Evolutionary conservation across 1,140 invertebrate genomes (phyloP), one percentile per base, ranked within the genome.

Genomic region (Plutomurus gul): DNA sequence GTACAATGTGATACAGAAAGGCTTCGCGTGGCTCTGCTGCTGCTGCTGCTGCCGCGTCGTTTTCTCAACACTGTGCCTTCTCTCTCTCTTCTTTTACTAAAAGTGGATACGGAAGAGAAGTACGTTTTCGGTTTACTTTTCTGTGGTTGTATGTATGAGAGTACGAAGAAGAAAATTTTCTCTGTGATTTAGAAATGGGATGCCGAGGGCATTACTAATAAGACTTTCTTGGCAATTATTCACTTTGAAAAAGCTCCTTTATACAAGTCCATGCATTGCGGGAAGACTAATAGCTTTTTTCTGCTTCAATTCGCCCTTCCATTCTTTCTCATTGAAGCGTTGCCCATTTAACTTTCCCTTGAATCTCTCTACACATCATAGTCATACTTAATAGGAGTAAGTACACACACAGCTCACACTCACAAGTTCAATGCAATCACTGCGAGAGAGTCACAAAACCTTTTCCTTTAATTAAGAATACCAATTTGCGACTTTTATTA

Each of bases 161-260:
- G n/a, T n/a, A n/a, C n/a, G n/a, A n/a, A n/a, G n/a, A 65, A 65
- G 56, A 65, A 65, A 65, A 65, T 65, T 65, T 65, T 65, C 56
- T 65, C 27, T 36, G 56, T 65, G 56, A 65, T 65, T 65, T 65
- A 65, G 56, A 65, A 33, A 65, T 18, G 56, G 56, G 56, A 65
- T 65, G 56, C 56, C 56, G 56, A 33, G 56, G 36, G 56, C 56
- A 65, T 65, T 65, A 33, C 56, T 65, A 65, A 65, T 65, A 65
- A 65, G 56, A 33, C 56, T 65, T 65, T 65, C 56, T 65, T 33
- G 27, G 56, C 56, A 65, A 65, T 65, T 65, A 65, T 65, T 65
- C 56, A 65, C 56, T 65, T 30, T 33, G 56, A 65, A 65, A 65
- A 65, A 65, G 27, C 25, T 10, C 16, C 36, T 65, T 65, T 65